Evolutionary conservation across 2,888 invertebrate species (phyloP), one percentile per base, ranked within the genome.

Genomic region (Tetranychus truncatus): DNA sequence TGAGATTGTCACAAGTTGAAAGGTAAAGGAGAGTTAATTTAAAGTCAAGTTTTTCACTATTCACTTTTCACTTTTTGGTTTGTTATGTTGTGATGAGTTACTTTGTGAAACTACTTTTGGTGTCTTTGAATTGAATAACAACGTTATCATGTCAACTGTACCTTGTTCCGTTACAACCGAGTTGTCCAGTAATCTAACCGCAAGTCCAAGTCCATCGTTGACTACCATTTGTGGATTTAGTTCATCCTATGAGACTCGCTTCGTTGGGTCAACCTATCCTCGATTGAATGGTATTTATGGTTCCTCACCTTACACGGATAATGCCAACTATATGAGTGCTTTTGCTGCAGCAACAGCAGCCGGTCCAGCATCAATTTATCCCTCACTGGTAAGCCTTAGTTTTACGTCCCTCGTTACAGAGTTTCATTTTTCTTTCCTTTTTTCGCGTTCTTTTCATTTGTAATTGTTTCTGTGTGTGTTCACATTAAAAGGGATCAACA

Each of bases 361-460:
- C 11, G 73, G 66, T n/a, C 75, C 78, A 8, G 75, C 77, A 67
- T 55, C 77, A 24, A 77, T 78, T 69, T 75, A 78, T 71, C 66
- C 77, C 5, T 55, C 78, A 21, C 44, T 78, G 77, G 78, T 78
- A 66, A 78, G 77, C 69, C 34, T 34, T 34, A 34, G 1, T 7
- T n/a, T n/a, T 21, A 34, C 34, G 3, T 34, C 0, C 34, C 0
- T 34, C 34, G 4, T 34, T 34, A 34, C 3, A 34, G 34, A 34
- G 15, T 6, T 71, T 24, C 24, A 20, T 20, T 18, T 66, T 20
- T 66, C 66, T 66, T 66, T 66, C 18, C 3, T 20, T 66, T 66
- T 66, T 20, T 4, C 71, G 4, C 24, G 24, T 24, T 24, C 34
- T 34, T 34, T 34, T 5, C 34, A 15, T 24, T 1, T 21, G 3